Evolutionary conservation across 1,140 invertebrate species (phyloP).

Genomic region (Brachionus manjavacas): DNA sequence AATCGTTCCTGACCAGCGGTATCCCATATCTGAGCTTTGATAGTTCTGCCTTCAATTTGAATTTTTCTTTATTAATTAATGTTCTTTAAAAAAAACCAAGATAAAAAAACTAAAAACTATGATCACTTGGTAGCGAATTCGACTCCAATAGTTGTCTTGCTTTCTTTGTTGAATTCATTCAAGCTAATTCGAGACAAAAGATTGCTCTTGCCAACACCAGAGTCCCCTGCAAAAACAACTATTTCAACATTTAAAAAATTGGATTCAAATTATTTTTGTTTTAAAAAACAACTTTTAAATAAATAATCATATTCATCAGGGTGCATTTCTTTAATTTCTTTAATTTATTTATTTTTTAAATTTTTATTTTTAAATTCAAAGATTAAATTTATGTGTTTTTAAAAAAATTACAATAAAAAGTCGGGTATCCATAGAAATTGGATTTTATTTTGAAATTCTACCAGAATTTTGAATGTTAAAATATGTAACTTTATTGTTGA

Average conservation of each 20-base stretch:
- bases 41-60: constrained; percentile 89
- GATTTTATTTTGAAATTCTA: not conserved
- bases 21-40: constrained; percentile 95
- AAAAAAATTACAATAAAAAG: not conserved
- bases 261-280: not conserved
- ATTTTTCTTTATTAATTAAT: constrained; percentile 47
- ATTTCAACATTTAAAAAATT: constrained; percentile 63
- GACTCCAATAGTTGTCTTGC: constrained; percentile 98
- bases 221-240: constrained; percentile 99
- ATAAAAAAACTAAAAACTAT: constrained; percentile 47
- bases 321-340: not conserved
- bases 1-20: constrained; percentile 86
- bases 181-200: constrained; percentile 95
- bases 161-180: constrained; percentile 99
- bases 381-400: not conserved
- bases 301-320: constrained; percentile 5
- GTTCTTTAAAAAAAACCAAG: constrained; percentile 47
- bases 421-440: not conserved
- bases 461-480: not conserved
- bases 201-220: constrained; percentile 98
- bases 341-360: not conserved
- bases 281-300: constrained; percentile 20
- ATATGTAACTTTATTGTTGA: not conserved
- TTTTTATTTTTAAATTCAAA: not conserved
- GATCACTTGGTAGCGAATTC: constrained; percentile 85